Evolutionary conservation across 2,113 vertebrate genomes (phyloP).

Genomic region (Dascyllus trimaculatus): DNA sequence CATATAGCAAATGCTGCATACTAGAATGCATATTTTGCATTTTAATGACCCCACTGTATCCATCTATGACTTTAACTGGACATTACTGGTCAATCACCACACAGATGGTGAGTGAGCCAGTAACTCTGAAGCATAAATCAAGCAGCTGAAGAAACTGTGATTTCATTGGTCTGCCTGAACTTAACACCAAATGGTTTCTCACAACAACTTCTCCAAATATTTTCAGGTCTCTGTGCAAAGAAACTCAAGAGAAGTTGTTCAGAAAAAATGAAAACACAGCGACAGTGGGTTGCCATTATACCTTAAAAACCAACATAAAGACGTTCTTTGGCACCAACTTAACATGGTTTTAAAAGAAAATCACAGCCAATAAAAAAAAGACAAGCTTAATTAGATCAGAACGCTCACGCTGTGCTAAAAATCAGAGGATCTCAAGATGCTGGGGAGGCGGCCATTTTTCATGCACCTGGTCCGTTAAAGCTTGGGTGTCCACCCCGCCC

Average conservation of each 20-base stretch:
- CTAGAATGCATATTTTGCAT: too few relatives aligned
- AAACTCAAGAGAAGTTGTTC: background rate
- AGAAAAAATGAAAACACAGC: background rate
- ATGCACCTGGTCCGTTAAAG: constrained; percentile 58
- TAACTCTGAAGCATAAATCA: background rate
- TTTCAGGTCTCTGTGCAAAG: too few relatives aligned
- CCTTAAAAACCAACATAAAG: background rate
- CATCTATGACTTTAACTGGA: background rate
- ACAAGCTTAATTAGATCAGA: background rate
- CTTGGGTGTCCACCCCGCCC: constrained; percentile 34
- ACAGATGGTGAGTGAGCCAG: background rate
- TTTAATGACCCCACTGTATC: background rate
- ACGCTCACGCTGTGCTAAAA: background rate
- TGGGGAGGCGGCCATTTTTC: background rate
- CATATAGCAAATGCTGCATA: too few relatives aligned
- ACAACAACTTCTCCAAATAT: too few relatives aligned
- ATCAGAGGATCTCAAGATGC: background rate
- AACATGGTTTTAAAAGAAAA: background rate
- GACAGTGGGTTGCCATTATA: background rate
- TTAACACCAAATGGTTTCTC: too few relatives aligned
- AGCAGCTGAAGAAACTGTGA: background rate
- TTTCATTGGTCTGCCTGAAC: too few relatives aligned
- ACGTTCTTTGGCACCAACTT: background rate
- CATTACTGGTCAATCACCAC: background rate
- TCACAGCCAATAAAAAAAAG: background rate